phyloP scores from a whole-genome alignment of 2,888 invertebrate species.

The Elegia similella region DNA sequence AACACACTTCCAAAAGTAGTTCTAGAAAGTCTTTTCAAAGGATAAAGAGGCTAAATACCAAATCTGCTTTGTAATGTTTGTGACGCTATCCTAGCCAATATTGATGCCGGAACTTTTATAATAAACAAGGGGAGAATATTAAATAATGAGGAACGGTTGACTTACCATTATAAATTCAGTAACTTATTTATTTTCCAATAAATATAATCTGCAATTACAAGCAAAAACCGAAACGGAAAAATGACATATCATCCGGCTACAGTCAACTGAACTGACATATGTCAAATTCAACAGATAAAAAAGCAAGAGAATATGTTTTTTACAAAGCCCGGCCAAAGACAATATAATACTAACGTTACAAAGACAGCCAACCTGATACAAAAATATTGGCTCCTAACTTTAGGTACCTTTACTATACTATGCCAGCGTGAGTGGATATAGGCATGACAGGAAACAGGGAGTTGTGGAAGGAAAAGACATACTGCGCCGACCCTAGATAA shows the following conservation, averaged over 20 bases:
- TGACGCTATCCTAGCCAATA: slow-evolving; percentile 49
- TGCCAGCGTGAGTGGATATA: too few relatives aligned
- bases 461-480: too few relatives aligned
- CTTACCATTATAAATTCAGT: slow-evolving; percentile 18
- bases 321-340: too few relatives aligned
- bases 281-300: not conserved
- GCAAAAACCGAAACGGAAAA: slow-evolving; percentile 50
- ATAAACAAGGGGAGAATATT: not conserved
- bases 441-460: too few relatives aligned
- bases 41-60: slow-evolving; percentile 26
- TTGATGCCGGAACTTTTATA: not conserved
- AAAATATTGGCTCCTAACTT: too few relatives aligned
- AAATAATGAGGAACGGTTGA: not conserved
- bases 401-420: too few relatives aligned
- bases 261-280: not conserved
- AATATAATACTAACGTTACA: too few relatives aligned
- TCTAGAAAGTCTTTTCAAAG: not conserved
- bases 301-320: not conserved
- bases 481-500: too few relatives aligned
- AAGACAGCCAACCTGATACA: too few relatives aligned
- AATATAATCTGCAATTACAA: slow-evolving; percentile 33
- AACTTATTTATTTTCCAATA: slow-evolving; percentile 26
- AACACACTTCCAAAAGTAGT: not conserved
- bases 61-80: slow-evolving; percentile 54
- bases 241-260: slow-evolving; percentile 67